Evolutionary conservation across 2,888 invertebrate species (phyloP).

Genomic region (Thereva nobilitata): DNA sequence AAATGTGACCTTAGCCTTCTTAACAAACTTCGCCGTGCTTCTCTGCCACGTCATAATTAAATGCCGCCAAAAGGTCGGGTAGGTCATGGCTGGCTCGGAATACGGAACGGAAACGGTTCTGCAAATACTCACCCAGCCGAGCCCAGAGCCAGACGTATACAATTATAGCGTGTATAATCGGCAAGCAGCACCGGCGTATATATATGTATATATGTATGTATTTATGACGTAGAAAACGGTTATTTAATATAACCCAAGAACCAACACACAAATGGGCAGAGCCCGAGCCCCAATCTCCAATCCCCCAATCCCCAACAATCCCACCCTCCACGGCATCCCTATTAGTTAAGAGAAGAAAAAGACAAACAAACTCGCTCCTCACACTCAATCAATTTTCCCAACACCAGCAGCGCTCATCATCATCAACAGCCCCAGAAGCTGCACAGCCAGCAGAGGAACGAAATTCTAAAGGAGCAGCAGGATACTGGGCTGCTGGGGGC

Average conservation of each 20-base stretch:
- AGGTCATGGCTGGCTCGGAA: conserved; percentile 41
- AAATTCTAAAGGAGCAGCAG: conserved; percentile 9
- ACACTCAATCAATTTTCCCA: conserved; percentile 36
- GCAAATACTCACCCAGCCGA: conserved; percentile 18
- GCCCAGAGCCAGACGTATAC: conserved; percentile 21
- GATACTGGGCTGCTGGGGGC: not conserved
- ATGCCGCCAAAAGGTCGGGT: conserved; percentile 43
- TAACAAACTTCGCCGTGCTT: conserved; percentile 39
- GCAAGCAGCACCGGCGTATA: conserved; percentile 13
- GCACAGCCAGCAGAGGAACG: not conserved
- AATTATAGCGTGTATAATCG: conserved; percentile 29
- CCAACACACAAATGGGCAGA: conserved; percentile 15
- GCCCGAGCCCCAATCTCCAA: not conserved
- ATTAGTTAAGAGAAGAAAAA: conserved; percentile 35
- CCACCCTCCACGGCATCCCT: conserved; percentile 15
- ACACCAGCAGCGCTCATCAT: conserved; percentile 40
- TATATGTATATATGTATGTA: conserved; percentile 28
- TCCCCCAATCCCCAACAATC: not conserved
- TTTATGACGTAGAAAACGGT: conserved; percentile 30
- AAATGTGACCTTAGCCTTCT: conserved; percentile 40
- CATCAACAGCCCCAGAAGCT: conserved; percentile 34
- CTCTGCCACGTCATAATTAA: conserved; percentile 44
- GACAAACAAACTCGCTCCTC: conserved; percentile 31
- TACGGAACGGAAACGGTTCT: conserved; percentile 9
- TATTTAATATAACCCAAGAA: conserved; percentile 19